Conservation (phyloP, 2,888 invertebrate genomes). For the Malthinus seriepunctatus region DNA sequence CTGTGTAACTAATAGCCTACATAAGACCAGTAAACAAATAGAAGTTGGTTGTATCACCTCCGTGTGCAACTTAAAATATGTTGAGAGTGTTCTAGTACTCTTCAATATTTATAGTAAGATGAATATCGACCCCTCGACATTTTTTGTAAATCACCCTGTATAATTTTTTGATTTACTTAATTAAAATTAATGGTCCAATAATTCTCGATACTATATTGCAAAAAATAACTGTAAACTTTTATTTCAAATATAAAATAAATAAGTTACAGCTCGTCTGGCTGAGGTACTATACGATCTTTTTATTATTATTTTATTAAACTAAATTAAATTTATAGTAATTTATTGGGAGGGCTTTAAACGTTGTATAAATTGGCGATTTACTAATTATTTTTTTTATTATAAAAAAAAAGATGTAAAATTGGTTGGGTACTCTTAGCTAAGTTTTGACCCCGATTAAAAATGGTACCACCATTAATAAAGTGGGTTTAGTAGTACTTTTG, state of each 20-base stretch:
- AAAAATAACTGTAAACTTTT: constrained; percentile 4
- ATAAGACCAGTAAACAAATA: no score
- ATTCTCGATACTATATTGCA: constrained; percentile 3
- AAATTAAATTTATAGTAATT: background rate
- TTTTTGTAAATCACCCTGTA: no score
- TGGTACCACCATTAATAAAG: constrained; percentile 16
- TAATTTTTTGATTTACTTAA: background rate
- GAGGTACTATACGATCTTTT: background rate
- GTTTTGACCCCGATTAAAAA: background rate
- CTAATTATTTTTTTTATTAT: no score
- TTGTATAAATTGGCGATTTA: no score
- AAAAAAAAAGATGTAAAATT: background rate
- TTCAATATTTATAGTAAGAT: no score
- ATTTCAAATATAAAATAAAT: constrained; percentile 2
- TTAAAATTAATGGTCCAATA: constrained; percentile 4
- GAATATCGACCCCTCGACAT: no score
- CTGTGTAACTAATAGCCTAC: no score
- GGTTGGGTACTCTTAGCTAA: constrained; percentile 4
- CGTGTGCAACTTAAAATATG: no score
- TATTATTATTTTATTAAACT: background rate
- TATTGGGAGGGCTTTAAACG: no score
- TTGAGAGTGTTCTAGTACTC: no score
- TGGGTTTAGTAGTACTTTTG: constrained; percentile 18
- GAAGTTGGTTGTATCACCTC: no score
- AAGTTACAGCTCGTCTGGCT: background rate